phyloP scores from a whole-genome alignment of 30 jellyfish, hydroid and myxozoan species.

The Cassiopea xamachana region DNA sequence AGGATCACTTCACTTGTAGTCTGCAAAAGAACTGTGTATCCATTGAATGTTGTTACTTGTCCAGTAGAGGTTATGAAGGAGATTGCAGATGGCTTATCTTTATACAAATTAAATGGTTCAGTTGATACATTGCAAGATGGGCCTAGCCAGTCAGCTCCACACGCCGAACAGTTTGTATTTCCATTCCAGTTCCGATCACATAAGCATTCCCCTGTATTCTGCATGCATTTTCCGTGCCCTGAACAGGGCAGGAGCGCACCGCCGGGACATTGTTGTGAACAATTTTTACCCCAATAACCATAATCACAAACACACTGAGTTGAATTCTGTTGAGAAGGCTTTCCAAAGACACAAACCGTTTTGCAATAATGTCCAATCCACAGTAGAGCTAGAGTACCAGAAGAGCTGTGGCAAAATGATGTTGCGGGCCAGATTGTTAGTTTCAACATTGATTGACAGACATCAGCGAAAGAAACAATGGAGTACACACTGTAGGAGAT shows the following conservation, averaged over 20 bases:
- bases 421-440: slow-evolving; percentile 68
- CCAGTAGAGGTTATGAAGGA: slow-evolving; percentile 61
- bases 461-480: slow-evolving; percentile 44
- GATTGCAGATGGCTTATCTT: slow-evolving; percentile 21
- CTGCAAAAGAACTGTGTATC: slow-evolving; percentile 27
- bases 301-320: slow-evolving; percentile 43
- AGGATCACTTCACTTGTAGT: slow-evolving; percentile 24
- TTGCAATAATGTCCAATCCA: slow-evolving; percentile 39
- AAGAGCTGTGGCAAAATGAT: slow-evolving; percentile 23
- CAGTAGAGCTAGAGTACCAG: not conserved
- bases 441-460: slow-evolving; percentile 27
- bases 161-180: slow-evolving; percentile 46
- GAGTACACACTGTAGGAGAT: slow-evolving; percentile 32
- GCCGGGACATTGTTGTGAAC: slow-evolving; percentile 62
- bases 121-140: slow-evolving; percentile 37
- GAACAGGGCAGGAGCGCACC: slow-evolving; percentile 59
- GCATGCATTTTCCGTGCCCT: slow-evolving; percentile 49
- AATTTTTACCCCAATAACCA: slow-evolving; percentile 67
- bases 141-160: slow-evolving; percentile 62
- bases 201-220: slow-evolving; percentile 34
- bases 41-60: slow-evolving; percentile 59
- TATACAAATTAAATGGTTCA: slow-evolving; percentile 47
- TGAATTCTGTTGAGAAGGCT: not conserved
- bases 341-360: slow-evolving; percentile 48
- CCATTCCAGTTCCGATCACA: slow-evolving; percentile 70